Percentiles rank a stretch among this genome's conserved stretches.
Evolutionary conservation across 53 echinoderm and acorn worm species (phyloP).

Genomic region (Zoroaster sp.): DNA sequence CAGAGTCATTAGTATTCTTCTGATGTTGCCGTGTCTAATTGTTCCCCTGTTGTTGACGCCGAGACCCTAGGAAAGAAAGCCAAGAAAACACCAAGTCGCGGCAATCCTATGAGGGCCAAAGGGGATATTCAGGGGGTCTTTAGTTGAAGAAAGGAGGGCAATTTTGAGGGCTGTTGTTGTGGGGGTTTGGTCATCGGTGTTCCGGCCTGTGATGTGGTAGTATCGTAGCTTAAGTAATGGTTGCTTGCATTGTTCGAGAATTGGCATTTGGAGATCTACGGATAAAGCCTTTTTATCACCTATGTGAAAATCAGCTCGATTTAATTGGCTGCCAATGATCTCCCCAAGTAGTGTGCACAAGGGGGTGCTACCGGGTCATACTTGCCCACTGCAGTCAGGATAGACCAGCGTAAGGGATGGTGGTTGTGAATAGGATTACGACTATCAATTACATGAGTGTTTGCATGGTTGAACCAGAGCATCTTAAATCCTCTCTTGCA

Average conservation of each 20-base stretch:
- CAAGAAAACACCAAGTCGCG: not conserved
- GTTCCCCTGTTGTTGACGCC: constrained; percentile 7
- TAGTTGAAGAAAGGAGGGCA: constrained; percentile 25
- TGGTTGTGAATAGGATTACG: constrained; percentile 40
- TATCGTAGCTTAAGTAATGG: constrained; percentile 11
- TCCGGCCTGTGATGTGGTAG: constrained; percentile 37
- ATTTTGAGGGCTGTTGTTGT: constrained; percentile 36
- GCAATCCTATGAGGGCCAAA: not conserved
- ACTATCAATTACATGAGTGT: constrained; percentile 52
- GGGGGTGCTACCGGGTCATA: not conserved
- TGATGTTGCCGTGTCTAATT: constrained; percentile 51
- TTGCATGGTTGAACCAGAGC: not conserved
- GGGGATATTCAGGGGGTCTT: constrained; percentile 6
- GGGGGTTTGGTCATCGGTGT: constrained; percentile 16
- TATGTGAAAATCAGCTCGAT: constrained; percentile 11
- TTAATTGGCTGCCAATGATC: constrained; percentile 28
- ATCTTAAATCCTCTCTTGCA: not conserved
- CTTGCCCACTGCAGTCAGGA: too few relatives aligned
- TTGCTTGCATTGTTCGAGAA: constrained; percentile 22
- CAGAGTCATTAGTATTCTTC: constrained; percentile 31
- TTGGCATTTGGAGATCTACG: constrained; percentile 12
- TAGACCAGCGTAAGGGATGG: not conserved
- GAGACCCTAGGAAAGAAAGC: not conserved
- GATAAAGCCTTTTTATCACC: constrained; percentile 40
- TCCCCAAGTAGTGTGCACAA: not conserved